Percentiles rank a stretch among this genome's conserved stretches.
phyloP scores from a whole-genome alignment of 2,888 invertebrate species.

The Polymixis flavicincta region DNA sequence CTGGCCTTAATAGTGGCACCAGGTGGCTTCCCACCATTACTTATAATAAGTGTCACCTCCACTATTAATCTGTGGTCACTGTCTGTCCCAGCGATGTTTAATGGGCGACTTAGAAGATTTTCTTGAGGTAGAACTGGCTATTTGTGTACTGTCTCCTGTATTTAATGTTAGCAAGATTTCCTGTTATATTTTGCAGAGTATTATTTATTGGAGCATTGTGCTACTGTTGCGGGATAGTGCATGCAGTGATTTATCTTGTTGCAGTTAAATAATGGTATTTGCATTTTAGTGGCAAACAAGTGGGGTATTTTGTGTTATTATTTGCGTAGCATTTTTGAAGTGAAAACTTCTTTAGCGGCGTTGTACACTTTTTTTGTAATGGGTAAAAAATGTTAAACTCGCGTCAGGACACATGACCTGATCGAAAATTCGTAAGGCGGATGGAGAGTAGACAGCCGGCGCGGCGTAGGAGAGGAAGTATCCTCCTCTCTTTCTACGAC shows the following conservation, averaged over 20 bases:
- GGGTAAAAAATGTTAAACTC: no score
- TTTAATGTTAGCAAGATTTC: conserved; percentile 4
- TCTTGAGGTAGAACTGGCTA: conserved; percentile 18
- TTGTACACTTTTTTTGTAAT: no score
- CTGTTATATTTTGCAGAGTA: conserved; percentile 14
- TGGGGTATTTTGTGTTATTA: background rate
- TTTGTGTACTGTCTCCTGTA: conserved; percentile 35
- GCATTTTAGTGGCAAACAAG: background rate
- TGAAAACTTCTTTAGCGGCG: no score
- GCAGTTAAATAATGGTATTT: conserved; percentile 2
- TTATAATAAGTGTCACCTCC: conserved; percentile 33
- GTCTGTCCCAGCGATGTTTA: conserved; percentile 38
- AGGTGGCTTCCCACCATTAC: conserved; percentile 45
- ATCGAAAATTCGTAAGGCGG: no score
- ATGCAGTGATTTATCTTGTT: conserved; percentile 16
- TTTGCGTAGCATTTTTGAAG: conserved; percentile 9
- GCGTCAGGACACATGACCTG: no score
- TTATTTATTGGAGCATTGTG: conserved; percentile 24
- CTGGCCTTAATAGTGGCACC: conserved; percentile 14
- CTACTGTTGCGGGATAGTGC: background rate
- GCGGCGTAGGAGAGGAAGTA: no score
- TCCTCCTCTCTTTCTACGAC: no score
- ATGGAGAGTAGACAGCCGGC: no score
- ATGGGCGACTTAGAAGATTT: conserved; percentile 48
- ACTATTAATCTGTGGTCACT: conserved; percentile 55